phyloP scores from a whole-genome alignment of 2,113 vertebrate species.

The Thinocorus orbignyianus region DNA sequence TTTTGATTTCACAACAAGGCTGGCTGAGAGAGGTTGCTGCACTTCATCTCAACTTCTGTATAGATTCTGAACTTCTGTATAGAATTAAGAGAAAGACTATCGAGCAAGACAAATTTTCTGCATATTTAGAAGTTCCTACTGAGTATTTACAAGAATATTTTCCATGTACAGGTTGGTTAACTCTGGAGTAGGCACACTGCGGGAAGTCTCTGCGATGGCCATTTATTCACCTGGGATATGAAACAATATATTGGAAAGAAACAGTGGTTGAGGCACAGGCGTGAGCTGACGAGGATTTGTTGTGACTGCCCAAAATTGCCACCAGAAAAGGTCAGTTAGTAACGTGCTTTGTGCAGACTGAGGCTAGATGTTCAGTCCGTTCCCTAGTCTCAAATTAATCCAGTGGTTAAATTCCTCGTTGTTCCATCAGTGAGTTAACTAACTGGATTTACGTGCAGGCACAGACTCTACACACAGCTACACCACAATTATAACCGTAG shows the following conservation, averaged over 20 bases:
- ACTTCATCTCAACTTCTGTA: background rate
- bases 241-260: background rate
- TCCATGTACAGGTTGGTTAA: background rate
- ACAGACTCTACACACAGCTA: rapidly evolving
- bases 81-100: background rate
- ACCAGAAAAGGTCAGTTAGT: background rate
- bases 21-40: background rate
- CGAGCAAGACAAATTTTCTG: background rate
- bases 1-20: background rate
- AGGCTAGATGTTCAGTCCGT: background rate
- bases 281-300: background rate
- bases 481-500: background rate
- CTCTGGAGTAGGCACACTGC: background rate
- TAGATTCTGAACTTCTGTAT: background rate
- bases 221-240: background rate
- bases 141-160: background rate
- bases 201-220: background rate
- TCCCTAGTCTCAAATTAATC: background rate
- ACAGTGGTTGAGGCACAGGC: background rate
- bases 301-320: background rate
- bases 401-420: background rate
- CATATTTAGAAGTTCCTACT: background rate
- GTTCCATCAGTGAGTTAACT: background rate
- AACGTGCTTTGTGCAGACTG: background rate
- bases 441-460: background rate